A percentile compares a stretch with the other conserved stretches of the same genome.
These are phyloP conservation scores for Euwallacea fornicatus DNA, from an alignment of 1,140 invertebrate species.

Conservation along the genomic window DNA sequence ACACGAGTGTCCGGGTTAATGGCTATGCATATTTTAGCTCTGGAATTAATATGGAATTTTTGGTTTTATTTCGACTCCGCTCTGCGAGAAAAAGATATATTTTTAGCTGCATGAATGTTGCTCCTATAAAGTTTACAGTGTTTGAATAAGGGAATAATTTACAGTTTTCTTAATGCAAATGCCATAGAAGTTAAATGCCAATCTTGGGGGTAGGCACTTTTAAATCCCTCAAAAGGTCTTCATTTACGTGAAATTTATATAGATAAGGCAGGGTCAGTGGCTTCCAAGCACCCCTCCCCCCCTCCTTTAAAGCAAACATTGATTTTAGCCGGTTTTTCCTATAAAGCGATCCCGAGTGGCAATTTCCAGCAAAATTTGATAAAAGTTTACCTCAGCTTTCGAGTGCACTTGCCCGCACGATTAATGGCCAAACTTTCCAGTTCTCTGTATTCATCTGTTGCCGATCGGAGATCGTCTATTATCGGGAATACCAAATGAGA, in stretches of 20 bases:
- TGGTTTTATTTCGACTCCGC: constrained; percentile 6
- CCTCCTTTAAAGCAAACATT: not conserved
- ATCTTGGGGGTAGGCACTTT: too few species aligned
- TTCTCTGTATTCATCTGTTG: constrained; percentile 23
- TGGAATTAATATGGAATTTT: constrained; percentile 16
- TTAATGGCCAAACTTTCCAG: constrained; percentile 18
- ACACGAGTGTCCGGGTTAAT: constrained; percentile 22
- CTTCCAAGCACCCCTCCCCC: not conserved
- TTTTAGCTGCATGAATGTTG: not conserved
- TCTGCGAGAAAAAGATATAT: not conserved
- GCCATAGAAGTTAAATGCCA: too few species aligned
- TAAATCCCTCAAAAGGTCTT: too few species aligned
- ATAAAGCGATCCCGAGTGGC: constrained; percentile 6
- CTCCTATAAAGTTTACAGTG: too few species aligned
- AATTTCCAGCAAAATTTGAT: constrained; percentile 20
- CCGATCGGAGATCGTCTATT: not conserved
- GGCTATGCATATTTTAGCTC: constrained; percentile 26
- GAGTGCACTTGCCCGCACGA: constrained; percentile 20
- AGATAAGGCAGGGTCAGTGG: not conserved
- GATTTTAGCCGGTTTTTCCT: constrained; percentile 15
- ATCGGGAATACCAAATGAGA: constrained; percentile 2
- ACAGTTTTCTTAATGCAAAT: too few species aligned
- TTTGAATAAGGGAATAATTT: too few species aligned
- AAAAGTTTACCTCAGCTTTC: constrained; percentile 24
- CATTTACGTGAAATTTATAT: not conserved